phyloP scores from a whole-genome alignment of 2,797 vertebrate genomes.

The Periophthalmus magnuspinnatus region DNA sequence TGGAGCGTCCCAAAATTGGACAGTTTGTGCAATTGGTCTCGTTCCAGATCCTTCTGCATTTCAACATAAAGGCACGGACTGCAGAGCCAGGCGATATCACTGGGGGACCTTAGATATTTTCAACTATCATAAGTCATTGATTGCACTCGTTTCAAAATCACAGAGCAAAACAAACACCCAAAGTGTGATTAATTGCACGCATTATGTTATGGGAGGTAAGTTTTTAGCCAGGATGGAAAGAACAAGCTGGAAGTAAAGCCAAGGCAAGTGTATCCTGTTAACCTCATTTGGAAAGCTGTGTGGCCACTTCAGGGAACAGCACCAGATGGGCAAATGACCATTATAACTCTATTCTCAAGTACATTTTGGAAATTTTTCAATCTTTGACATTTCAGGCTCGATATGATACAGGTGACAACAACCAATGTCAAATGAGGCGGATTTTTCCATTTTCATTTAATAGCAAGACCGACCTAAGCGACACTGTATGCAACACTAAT shows the following conservation, averaged over 20 bases:
- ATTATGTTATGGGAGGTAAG: conserved; percentile 16
- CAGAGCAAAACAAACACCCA: conserved; percentile 14
- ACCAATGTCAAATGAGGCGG: conserved; percentile 13
- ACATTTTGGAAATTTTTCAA: conserved; percentile 31
- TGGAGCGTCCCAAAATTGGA: too few relatives aligned
- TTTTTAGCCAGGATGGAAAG: conserved; percentile 43
- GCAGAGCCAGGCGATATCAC: not conserved
- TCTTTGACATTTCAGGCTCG: conserved; percentile 27
- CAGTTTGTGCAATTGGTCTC: too few relatives aligned
- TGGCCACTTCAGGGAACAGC: conserved; percentile 43
- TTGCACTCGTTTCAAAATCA: conserved; percentile 1
- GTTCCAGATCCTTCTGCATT: not conserved
- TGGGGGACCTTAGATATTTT: not conserved
- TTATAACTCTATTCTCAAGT: conserved; percentile 57
- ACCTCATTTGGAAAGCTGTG: conserved; percentile 61
- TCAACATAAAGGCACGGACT: not conserved
- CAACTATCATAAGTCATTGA: not conserved
- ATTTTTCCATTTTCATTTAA: conserved; percentile 9
- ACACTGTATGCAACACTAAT: conserved; percentile 11
- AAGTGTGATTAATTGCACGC: conserved; percentile 41
- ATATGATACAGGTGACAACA: conserved; percentile 1
- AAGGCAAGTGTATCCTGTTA: conserved; percentile 52
- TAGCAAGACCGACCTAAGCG: conserved; percentile 24
- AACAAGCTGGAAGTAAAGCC: conserved; percentile 38
- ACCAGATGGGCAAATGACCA: conserved; percentile 67